Evolutionary conservation across 2,888 invertebrate species (phyloP), one percentile per base, ranked within the genome.

Genomic region (Thereva nobilitata): DNA sequence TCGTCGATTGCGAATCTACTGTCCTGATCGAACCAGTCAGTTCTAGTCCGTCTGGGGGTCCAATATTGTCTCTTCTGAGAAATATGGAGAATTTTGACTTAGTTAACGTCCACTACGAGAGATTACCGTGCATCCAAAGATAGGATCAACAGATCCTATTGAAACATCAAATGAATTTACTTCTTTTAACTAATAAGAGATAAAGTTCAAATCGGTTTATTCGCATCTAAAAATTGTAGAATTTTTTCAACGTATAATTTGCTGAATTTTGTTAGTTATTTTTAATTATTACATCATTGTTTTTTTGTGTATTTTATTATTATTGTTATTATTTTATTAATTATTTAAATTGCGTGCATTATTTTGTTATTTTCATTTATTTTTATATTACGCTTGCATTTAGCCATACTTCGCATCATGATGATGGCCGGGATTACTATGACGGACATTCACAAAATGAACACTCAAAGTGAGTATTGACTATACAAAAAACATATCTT

Each of bases 391-490:
- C 72, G 75, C 74, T 75, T 75, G 75, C 74, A 73, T 72, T 73
- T 74, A 75, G 75, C 74, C 74, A 75, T 72, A 72, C 72, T 71
- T 72, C 73, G 68, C 74, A 74, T 68, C 74, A 75, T 73, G 74
- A 75, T 67, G 73, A 74, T 68, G 70, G 73, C 73, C 72, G 74
- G 73, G 75, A 75, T 72, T 74, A 72, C 71, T 75, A 75, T 73
- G 75, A 75, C 71, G 74, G 74, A 68, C 74, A 74, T 72, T 73
- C 73, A 35, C 75, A 73, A 68, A 74, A 75, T 70, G 74, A 75
- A 68, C 73, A 75, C 70, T 72, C 72, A 71, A 75, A 75, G 75
- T 75, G 72, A 74, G 75, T 75, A 74, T 38, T 23, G 9, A 42
- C 42, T 49, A 38, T 35, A 52, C 10, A 45, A 64, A 42, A n/a